Percentiles rank a stretch among this genome's conserved stretches.
Evolutionary conservation across 2,797 vertebrate genomes (phyloP).

Genomic region (Gila robusta): DNA sequence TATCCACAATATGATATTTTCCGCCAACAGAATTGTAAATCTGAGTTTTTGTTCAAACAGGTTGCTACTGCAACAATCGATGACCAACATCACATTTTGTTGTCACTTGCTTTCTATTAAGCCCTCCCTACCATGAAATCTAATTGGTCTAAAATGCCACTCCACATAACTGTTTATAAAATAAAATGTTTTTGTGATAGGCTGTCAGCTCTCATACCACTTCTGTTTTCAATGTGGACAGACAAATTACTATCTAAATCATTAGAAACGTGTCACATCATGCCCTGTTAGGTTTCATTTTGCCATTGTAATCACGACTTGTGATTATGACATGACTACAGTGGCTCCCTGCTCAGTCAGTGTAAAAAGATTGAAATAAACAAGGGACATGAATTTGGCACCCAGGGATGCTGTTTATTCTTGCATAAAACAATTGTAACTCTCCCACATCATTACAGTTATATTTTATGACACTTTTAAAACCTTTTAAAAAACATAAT

Average conservation of each 20-base stretch:
- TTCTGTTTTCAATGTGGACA: not conserved
- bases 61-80: not conserved
- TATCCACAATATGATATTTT: not conserved
- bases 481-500: conserved; percentile 18
- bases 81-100: not conserved
- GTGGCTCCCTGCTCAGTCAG: conserved; percentile 65
- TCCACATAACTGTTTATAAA: not conserved
- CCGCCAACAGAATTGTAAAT: not conserved
- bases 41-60: not conserved
- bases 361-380: conserved; percentile 64
- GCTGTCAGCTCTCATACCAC: not conserved
- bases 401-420: conserved; percentile 69
- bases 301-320: conserved; percentile 61
- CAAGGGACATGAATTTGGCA: conserved; percentile 58
- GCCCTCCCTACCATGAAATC: not conserved
- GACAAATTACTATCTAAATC: not conserved
- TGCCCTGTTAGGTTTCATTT: conserved; percentile 60
- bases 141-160: not conserved
- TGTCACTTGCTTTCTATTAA: not conserved
- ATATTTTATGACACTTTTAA: conserved; percentile 33
- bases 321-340: conserved; percentile 68
- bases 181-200: not conserved
- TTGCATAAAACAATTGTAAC: conserved; percentile 71
- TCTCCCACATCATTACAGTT: conserved; percentile 56
- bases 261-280: conserved; percentile 42